phyloP scores from a whole-genome alignment of 2,888 invertebrate genomes.

The Erannis defoliaria region DNA sequence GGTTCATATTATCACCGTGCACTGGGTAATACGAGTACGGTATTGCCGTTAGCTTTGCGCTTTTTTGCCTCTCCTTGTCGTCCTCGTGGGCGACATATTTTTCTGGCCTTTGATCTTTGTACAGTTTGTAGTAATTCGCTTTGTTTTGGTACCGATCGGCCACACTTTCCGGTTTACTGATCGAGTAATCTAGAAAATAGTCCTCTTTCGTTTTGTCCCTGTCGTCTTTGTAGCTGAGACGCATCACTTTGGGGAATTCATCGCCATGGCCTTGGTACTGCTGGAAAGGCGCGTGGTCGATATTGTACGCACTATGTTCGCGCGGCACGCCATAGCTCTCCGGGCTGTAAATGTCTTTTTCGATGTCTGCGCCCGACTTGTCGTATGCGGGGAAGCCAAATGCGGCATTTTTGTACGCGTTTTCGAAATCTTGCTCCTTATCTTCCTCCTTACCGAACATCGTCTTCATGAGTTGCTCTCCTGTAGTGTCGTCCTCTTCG shows the following conservation, averaged over 20 bases:
- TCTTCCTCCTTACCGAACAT: slow-evolving; percentile 71
- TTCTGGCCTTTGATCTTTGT: slow-evolving; percentile 69
- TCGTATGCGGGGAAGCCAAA: slow-evolving; percentile 76
- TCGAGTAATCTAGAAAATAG: slow-evolving; percentile 73
- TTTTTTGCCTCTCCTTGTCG: slow-evolving; percentile 59
- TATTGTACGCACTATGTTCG: slow-evolving; percentile 61
- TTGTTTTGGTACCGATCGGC: slow-evolving; percentile 68
- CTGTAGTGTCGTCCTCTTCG: slow-evolving; percentile 63
- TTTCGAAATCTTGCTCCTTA: slow-evolving; percentile 80
- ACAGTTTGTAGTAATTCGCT: slow-evolving; percentile 73
- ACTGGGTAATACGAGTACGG: slow-evolving; percentile 59
- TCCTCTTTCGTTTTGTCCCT: slow-evolving; percentile 73
- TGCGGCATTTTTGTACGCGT: slow-evolving; percentile 77
- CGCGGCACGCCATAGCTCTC: slow-evolving; percentile 65
- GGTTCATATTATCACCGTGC: slow-evolving; percentile 61
- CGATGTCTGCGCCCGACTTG: slow-evolving; percentile 56
- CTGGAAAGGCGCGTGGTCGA: slow-evolving; percentile 68
- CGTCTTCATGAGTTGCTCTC: slow-evolving; percentile 66
- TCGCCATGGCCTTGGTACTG: slow-evolving; percentile 73
- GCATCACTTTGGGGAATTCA: slow-evolving; percentile 67
- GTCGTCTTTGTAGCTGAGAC: slow-evolving; percentile 70
- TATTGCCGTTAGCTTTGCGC: slow-evolving; percentile 62
- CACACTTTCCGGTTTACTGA: slow-evolving; percentile 71
- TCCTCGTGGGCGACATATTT: slow-evolving; percentile 54
- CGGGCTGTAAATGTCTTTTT: slow-evolving; percentile 74